Conservation (phyloP, 2,888 invertebrate species). For the Anticlea derivata region DNA sequence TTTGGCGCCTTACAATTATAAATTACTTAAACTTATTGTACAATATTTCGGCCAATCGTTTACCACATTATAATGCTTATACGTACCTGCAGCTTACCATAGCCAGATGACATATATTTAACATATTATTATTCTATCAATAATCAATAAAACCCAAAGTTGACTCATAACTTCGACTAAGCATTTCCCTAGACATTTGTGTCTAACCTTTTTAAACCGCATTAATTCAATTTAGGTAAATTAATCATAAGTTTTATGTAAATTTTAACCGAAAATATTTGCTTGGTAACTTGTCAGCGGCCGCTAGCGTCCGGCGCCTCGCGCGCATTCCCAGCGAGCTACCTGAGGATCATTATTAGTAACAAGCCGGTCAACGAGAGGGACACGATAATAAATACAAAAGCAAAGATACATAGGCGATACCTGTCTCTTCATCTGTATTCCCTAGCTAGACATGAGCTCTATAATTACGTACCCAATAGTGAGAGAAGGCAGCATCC, state of each 20-base stretch:
- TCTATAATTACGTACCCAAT: no score
- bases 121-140: not conserved
- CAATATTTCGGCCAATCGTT: not conserved
- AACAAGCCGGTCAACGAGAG: no score
- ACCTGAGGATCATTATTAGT: no score
- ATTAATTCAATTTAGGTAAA: not conserved
- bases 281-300: slow-evolving; percentile 7
- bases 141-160: not conserved
- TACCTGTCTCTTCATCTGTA: no score
- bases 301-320: not conserved
- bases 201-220: not conserved
- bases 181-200: not conserved
- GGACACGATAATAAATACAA: no score
- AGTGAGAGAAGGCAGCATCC: no score
- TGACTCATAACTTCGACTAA: not conserved
- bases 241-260: not conserved
- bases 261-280: slow-evolving; percentile 8
- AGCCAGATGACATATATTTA: not conserved
- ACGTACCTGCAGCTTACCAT: no score
- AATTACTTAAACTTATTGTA: not conserved
- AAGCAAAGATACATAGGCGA: no score
- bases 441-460: no score
- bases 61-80: no score
- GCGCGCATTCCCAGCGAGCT: not conserved
- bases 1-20: slow-evolving; percentile 12